Evolutionary conservation across 2,113 vertebrate genomes (phyloP).

Genomic region (Ammodramus savannarum): DNA sequence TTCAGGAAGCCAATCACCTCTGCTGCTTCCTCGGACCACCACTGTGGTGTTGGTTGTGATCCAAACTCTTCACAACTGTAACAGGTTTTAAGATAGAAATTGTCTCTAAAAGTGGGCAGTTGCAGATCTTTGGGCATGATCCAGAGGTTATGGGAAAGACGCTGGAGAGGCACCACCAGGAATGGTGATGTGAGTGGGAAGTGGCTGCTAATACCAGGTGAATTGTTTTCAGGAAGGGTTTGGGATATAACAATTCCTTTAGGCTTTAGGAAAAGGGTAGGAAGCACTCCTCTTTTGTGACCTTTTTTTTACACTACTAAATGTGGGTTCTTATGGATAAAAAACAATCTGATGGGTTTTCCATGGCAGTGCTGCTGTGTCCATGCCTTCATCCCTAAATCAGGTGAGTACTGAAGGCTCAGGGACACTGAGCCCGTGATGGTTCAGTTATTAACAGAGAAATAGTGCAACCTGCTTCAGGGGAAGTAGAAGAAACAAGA

Average conservation of each 20-base stretch:
- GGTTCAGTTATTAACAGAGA: neutral
- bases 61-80: neutral
- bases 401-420: neutral
- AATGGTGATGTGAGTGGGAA: neutral
- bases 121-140: neutral
- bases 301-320: neutral
- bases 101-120: neutral
- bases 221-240: neutral
- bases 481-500: neutral
- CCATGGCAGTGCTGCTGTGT: neutral
- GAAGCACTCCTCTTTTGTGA: neutral
- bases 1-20: neutral
- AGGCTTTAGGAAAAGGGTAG: neutral
- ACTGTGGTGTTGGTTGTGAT: neutral
- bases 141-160: neutral
- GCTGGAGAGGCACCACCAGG: neutral
- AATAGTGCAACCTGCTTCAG: neutral
- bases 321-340: neutral
- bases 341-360: neutral
- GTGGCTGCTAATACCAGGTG: neutral
- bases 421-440: rapidly evolving
- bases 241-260: neutral
- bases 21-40: neutral
- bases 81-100: neutral
- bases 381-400: neutral